A percentile compares a stretch with the other conserved stretches of the same genome.
phyloP scores from a whole-genome alignment of 2,113 vertebrate genomes.

The Stegastes partitus region DNA sequence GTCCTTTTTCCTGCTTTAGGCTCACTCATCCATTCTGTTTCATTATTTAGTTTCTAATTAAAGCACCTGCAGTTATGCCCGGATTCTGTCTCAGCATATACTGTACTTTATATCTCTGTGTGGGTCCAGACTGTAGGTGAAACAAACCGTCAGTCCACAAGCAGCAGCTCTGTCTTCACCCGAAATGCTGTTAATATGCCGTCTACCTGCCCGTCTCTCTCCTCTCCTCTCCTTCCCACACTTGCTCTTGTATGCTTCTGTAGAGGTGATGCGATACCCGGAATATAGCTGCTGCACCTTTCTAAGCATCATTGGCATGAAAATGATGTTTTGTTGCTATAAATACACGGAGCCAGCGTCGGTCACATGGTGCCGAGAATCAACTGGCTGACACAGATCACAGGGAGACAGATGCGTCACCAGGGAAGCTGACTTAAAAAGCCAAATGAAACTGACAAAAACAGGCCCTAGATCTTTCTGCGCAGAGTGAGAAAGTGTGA shows the following conservation, averaged over 20 bases:
- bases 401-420: conserved; percentile 10
- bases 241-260: conserved; percentile 2
- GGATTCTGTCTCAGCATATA: conserved; percentile 28
- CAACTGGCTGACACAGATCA: conserved; percentile 26
- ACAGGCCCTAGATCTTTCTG: neutral
- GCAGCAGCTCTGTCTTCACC: conserved; percentile 20
- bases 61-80: conserved; percentile 72
- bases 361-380: conserved; percentile 14
- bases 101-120: conserved; percentile 44
- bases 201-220: conserved; percentile 10
- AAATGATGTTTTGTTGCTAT: conserved; percentile 49
- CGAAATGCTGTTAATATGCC: conserved; percentile 31
- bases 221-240: neutral
- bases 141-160: conserved; percentile 24
- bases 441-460: conserved; percentile 36
- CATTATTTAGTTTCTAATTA: conserved; percentile 83
- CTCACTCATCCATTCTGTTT: conserved; percentile 60
- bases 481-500: conserved; percentile 4
- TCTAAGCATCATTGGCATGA: conserved; percentile 45
- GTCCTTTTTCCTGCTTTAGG: conserved; percentile 52
- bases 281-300: conserved; percentile 27
- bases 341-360: conserved; percentile 39
- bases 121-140: conserved; percentile 31
- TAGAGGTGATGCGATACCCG: neutral
- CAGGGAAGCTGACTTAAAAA: conserved; percentile 16